These are phyloP conservation scores for Amiota minor DNA, from an alignment of 2,888 invertebrate genomes.

Conservation along the genomic window DNA sequence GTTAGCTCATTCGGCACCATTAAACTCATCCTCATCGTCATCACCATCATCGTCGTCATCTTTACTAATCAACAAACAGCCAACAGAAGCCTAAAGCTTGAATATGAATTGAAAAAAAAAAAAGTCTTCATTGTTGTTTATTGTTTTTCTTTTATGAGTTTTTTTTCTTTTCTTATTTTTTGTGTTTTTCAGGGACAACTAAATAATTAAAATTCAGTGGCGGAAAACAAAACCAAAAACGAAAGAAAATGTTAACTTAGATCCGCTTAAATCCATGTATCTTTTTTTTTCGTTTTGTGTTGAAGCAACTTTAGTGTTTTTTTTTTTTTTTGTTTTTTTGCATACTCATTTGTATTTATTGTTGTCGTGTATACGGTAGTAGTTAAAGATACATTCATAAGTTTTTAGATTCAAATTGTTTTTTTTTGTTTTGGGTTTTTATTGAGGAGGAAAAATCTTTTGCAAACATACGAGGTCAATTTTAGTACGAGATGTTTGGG, in stretches of 20 bases:
- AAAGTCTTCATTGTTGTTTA: too few species aligned
- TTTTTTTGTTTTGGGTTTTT: too few species aligned
- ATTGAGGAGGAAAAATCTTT: background rate
- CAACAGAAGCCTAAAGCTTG: background rate
- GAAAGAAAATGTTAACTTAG: background rate
- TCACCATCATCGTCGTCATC: background rate
- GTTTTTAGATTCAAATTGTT: background rate
- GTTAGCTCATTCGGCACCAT: conserved; percentile 5
- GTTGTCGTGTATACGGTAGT: background rate
- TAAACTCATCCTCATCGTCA: conserved; percentile 11
- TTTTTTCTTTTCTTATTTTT: background rate
- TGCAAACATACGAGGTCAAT: conserved; percentile 2
- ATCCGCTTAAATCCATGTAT: too few species aligned
- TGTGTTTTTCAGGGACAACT: conserved; percentile 9
- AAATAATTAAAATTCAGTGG: conserved; percentile 18
- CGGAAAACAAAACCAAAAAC: background rate
- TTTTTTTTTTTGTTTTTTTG: too few species aligned
- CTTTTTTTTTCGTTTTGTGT: too few species aligned
- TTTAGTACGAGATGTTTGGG: background rate
- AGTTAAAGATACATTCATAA: background rate
- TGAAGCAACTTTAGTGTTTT: too few species aligned
- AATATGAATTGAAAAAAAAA: conserved; percentile 11
- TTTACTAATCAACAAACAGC: background rate
- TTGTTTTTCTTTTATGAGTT: background rate
- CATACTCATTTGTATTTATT: too few species aligned